Evolutionary conservation across 2,888 invertebrate genomes (phyloP), one percentile per base, ranked within the genome.

Genomic region (Automeris io): DNA sequence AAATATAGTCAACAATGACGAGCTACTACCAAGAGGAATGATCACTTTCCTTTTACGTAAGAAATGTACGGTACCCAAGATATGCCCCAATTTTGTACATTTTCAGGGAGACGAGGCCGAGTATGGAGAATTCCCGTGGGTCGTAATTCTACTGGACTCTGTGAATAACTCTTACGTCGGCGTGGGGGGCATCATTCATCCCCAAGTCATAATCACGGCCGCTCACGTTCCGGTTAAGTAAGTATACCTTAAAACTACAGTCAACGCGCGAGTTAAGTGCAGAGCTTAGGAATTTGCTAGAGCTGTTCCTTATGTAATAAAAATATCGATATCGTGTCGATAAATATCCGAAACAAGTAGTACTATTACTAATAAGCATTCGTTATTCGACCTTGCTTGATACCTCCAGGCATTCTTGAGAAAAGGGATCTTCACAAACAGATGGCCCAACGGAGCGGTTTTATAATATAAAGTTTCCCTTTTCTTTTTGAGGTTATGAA

Each of bases 101-200:
- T 41, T 37, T 1, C 65, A 78, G 49, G 88, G 92, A 41, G 88
- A 89, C 21, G 93, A 94, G 57, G 90, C 95, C 0, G 91, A 93
- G 42, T 94, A 92, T 54, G 94, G 92, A 0, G 95, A 95, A 77
- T 95, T 93, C 57, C 95, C 95, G 0, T 95, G 95, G 95, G 95
- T 94, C 74, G 88, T 92, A 0, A 95, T 93, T 0, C 63, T 95
- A 9, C 60, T 94, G 49, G 87, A 88, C 23, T 62, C 87, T 0
- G 58, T 68, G 6, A 70, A 70, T 25, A 74, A 71, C 0, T 77
- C 77, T 19, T 93, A 92, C 63, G 85, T 90, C 9, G 96, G 96
- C 33, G 95, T 93, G 0, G 96, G 93, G 0, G 92, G 94, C 0
- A 82, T 96, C 9, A 93, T 96, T 39, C 92, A 94, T 55, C 91